Conservation (phyloP, 2,888 invertebrate genomes). For the Hanleya hanleyi region DNA sequence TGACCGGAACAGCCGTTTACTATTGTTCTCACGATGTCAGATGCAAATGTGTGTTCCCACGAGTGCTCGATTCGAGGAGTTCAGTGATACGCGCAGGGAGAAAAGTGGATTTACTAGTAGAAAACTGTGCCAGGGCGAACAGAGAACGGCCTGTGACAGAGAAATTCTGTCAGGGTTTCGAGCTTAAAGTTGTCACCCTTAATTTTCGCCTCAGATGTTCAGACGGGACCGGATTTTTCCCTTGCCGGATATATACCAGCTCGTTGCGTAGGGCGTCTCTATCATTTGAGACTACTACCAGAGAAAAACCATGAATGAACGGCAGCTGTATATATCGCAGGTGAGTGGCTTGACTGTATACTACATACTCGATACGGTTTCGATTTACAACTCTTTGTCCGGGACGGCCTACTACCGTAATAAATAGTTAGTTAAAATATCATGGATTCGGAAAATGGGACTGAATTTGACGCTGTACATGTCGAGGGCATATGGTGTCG, state of each 20-base stretch:
- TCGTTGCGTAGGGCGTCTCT: neutral
- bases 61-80: constrained; percentile 55
- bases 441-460: too few relatives aligned
- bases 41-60: constrained; percentile 71
- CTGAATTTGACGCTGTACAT: too few relatives aligned
- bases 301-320: constrained; percentile 57
- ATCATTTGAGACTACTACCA: neutral
- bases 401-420: too few relatives aligned
- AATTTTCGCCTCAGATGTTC: too few relatives aligned
- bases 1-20: constrained; percentile 51
- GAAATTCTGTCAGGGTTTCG: neutral
- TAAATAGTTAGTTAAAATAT: too few relatives aligned
- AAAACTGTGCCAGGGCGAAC: neutral
- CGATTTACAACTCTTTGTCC: too few relatives aligned
- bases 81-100: neutral
- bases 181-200: too few relatives aligned
- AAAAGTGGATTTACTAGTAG: constrained; percentile 3
- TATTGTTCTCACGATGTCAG: constrained; percentile 71
- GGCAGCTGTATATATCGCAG: constrained; percentile 56
- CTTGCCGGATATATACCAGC: neutral
- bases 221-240: neutral
- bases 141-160: neutral
- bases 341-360: too few relatives aligned
- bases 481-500: too few relatives aligned
- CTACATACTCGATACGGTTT: too few relatives aligned